Conservation (phyloP, 2,797 vertebrate genomes). For the Distichodus sexfasciatus region DNA sequence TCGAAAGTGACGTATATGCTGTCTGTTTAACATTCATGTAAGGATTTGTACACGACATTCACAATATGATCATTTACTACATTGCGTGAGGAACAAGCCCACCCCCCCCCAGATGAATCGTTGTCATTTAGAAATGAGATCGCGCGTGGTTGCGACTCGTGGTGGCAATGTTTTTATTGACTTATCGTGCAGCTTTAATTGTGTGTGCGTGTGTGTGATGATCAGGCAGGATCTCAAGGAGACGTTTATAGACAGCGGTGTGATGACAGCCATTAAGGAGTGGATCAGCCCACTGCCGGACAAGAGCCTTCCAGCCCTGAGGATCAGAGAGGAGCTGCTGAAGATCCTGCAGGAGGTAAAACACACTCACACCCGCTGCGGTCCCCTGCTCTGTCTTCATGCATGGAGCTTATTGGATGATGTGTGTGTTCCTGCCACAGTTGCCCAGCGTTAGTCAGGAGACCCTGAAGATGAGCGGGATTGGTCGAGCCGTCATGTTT, state of each 20-base stretch:
- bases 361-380: not conserved
- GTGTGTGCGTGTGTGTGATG: not conserved
- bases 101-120: too few species aligned
- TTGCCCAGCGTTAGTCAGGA: conserved; percentile 96
- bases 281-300: conserved; percentile 98
- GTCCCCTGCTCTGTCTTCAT: not conserved
- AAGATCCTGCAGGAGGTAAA: conserved; percentile 91
- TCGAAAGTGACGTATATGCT: too few species aligned
- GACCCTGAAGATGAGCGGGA: conserved; percentile 96
- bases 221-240: conserved; percentile 95
- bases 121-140: too few species aligned
- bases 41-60: too few species aligned
- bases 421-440: conserved; percentile 63
- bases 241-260: conserved; percentile 96
- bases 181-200: not conserved
- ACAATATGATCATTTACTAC: too few species aligned
- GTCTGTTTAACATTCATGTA: too few species aligned
- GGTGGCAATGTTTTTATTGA: not conserved
- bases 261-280: conserved; percentile 98
- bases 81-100: too few species aligned
- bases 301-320: conserved; percentile 89
- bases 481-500: conserved; percentile 96
- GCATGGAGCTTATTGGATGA: not conserved
- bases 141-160: too few species aligned
- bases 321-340: conserved; percentile 92